A percentile compares a stretch with the other conserved stretches of the same genome.
Evolutionary conservation across 1,140 invertebrate species (phyloP).

Genomic region (Stegodyphus mimosarum): DNA sequence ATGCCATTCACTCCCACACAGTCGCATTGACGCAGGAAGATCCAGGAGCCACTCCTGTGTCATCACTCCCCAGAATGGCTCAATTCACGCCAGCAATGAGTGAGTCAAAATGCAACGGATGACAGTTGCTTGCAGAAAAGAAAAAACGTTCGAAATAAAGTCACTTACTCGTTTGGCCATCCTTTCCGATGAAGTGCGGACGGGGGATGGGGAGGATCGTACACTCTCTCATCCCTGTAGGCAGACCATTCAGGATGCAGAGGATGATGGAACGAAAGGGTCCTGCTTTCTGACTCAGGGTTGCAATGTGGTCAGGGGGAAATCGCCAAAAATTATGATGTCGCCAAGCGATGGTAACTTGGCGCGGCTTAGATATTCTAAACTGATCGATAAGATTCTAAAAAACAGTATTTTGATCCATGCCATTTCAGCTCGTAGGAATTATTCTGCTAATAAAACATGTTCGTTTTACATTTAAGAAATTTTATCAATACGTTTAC

Average conservation of each 20-base stretch:
- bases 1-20: no score
- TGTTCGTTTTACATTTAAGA: no score
- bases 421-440: neutral
- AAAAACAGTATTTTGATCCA: neutral
- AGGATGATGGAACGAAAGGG: conserved; percentile 5
- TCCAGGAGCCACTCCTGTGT: no score
- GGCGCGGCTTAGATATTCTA: neutral
- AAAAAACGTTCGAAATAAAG: neutral
- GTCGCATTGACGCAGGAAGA: no score
- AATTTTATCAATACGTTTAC: no score
- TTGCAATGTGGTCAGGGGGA: neutral
- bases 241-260: conserved; percentile 32
- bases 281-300: neutral
- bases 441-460: neutral
- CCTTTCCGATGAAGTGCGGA: neutral
- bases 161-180: conserved; percentile 42
- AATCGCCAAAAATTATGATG: neutral
- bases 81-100: no score
- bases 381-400: neutral
- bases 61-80: no score
- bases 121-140: no score
- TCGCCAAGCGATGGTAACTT: neutral
- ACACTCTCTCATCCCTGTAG: conserved; percentile 37
- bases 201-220: conserved; percentile 11
- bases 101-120: no score